Percentiles rank a stretch among this genome's conserved stretches.
phyloP scores from a whole-genome alignment of 64 coral and sea anemone genomes.

The Montipora foliosa region DNA sequence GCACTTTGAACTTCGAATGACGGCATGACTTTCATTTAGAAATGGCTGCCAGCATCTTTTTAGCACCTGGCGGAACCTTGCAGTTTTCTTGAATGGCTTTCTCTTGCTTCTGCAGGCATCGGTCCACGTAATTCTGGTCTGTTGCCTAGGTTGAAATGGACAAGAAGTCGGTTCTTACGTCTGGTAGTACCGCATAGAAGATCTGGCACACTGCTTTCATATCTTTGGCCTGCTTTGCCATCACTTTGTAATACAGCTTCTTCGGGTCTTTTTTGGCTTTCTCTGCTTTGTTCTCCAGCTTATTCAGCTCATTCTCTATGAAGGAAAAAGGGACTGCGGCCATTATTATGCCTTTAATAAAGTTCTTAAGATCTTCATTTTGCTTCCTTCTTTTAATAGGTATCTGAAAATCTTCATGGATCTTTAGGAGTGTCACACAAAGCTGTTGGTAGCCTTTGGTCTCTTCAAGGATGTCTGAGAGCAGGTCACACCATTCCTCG shows the following conservation, averaged over 20 bases:
- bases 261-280: constrained; percentile 10
- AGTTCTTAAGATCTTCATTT: not conserved
- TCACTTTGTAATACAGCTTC: constrained; percentile 35
- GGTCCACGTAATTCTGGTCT: constrained; percentile 60
- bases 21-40: too few species aligned
- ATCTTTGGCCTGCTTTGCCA: constrained; percentile 20
- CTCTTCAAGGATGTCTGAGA: constrained; percentile 8
- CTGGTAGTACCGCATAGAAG: constrained; percentile 28
- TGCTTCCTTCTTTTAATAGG: constrained; percentile 40
- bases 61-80: not conserved
- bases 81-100: not conserved
- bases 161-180: constrained; percentile 35
- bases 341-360: constrained; percentile 6
- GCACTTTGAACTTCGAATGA: too few species aligned
- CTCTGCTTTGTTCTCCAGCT: constrained; percentile 18
- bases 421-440: not conserved
- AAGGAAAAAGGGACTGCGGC: constrained; percentile 53
- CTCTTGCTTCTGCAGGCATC: constrained; percentile 51
- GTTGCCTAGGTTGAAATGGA: constrained; percentile 25
- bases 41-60: not conserved
- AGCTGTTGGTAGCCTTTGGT: not conserved
- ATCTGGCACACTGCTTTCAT: constrained; percentile 38
- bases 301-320: constrained; percentile 22
- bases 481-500: constrained; percentile 27
- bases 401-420: constrained; percentile 46